Evolutionary conservation across 2,113 vertebrate genomes (phyloP).

Genomic region (Pseudorhombus dupliciocellatus): DNA sequence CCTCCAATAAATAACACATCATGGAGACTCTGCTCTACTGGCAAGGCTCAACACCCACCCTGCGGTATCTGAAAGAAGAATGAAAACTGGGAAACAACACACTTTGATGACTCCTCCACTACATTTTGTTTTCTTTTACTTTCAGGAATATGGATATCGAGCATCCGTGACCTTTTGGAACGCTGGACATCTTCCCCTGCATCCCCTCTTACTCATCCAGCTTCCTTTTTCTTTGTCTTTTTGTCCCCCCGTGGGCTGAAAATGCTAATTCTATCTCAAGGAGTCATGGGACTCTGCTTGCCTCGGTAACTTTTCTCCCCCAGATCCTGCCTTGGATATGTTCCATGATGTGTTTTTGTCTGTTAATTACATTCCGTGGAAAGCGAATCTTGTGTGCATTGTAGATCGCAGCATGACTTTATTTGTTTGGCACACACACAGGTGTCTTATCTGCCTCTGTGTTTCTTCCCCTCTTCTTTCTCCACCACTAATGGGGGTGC

Average conservation of each 20-base stretch:
- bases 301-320: constrained; percentile 62
- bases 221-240: constrained; percentile 26
- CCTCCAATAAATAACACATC: constrained; percentile 65
- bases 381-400: constrained; percentile 45
- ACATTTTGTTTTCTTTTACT: constrained; percentile 67
- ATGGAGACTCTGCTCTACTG: constrained; percentile 66
- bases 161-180: constrained; percentile 71
- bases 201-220: constrained; percentile 17
- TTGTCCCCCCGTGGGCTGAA: constrained; percentile 48
- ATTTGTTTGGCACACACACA: constrained; percentile 59
- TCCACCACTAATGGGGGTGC: constrained; percentile 70
- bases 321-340: constrained; percentile 57
- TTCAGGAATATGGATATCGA: constrained; percentile 69
- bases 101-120: constrained; percentile 69
- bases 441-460: constrained; percentile 65
- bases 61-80: constrained; percentile 22
- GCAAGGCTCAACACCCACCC: constrained; percentile 41
- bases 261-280: constrained; percentile 78
- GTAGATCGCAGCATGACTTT: constrained; percentile 49
- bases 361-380: constrained; percentile 55
- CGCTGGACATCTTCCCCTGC: constrained; percentile 38
- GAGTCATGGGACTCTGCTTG: constrained; percentile 74
- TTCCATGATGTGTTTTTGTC: constrained; percentile 56
- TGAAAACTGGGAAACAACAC: constrained; percentile 39
- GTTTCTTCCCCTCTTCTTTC: constrained; percentile 48